Percentiles rank a stretch among this genome's conserved stretches.
Evolutionary conservation across 64 coral and sea anemone species (phyloP).

Genomic region (Montipora efflorescens): DNA sequence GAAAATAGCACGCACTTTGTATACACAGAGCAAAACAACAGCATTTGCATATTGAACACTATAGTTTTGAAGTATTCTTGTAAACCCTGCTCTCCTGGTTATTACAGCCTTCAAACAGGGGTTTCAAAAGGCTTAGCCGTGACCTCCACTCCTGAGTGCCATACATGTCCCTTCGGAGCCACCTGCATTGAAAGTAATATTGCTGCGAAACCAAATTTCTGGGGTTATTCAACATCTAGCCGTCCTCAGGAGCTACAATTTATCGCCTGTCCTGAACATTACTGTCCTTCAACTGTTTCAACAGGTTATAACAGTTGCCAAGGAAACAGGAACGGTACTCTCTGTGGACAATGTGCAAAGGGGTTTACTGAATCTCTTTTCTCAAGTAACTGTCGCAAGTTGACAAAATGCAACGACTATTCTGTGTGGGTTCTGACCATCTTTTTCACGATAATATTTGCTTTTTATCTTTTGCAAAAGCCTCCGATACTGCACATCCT

Average conservation of each 20-base stretch:
- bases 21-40: too few relatives aligned
- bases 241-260: not conserved
- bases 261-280: not conserved
- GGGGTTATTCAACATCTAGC: slow-evolving; percentile 13
- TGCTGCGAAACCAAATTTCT: slow-evolving; percentile 34
- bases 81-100: too few relatives aligned
- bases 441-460: too few relatives aligned
- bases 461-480: not conserved
- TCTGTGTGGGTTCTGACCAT: not conserved
- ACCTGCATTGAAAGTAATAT: not conserved
- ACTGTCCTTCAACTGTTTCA: slow-evolving; percentile 16
- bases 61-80: too few relatives aligned
- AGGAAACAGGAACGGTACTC: slow-evolving; percentile 27
- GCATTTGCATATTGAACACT: too few relatives aligned
- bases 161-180: too few relatives aligned
- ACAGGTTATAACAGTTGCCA: slow-evolving; percentile 46
- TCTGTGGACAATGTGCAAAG: slow-evolving; percentile 50
- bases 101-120: too few relatives aligned
- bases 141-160: too few relatives aligned
- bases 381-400: not conserved
- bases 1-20: too few relatives aligned
- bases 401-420: slow-evolving; percentile 1
- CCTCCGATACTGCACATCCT: slow-evolving; percentile 19
- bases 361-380: slow-evolving; percentile 56
- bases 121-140: too few relatives aligned